Evolutionary conservation across 1,140 invertebrate species (phyloP), one percentile per base, ranked within the genome.

Genomic region (Liolophura sinensis): DNA sequence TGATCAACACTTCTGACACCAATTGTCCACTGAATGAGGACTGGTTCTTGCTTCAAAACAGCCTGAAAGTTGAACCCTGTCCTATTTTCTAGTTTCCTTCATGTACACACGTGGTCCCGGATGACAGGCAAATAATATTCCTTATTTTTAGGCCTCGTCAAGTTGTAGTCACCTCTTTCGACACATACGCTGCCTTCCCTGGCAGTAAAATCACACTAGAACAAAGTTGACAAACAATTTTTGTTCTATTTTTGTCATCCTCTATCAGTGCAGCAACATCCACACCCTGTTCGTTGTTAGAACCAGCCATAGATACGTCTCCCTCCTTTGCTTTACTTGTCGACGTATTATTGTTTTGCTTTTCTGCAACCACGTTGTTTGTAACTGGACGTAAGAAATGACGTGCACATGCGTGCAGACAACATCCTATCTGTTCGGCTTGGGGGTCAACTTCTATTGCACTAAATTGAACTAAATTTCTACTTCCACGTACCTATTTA

Each of bases 201-300:
- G 73, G 64, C 22, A 72, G 71, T 15, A 80, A 59, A 24, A 78
- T 69, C 16, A 76, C 55, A 62, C 75, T 76, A 20, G 69, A 66
- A 65, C 78, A 80, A 58, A 72, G 56, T 70, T 78, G 70, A 64
- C 78, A 80, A 25, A 70, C 70, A 47, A 80, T 70, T 49, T 73
- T 76, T 22, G 67, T 72, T 50, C 70, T 74, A 63, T 80, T 80
- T 55, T 74, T 76, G 7, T 72, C 72, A 60, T 73, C 62, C 62
- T 69, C 67, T 18, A 58, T 31, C 25, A 58, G 25, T 54, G 18
- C 51, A 54, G 51, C 51, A 40, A 40, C 31, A 9, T 40, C 31
- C 31, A 40, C 31, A 40, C 31, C 31, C 31, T 40, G 31, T 40
- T 40, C 31, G 31, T 40, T 40, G 31, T 40, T 40, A 40, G 31